phyloP scores from a whole-genome alignment of 2,113 vertebrate genomes.

The Acrocephalus kingi region DNA sequence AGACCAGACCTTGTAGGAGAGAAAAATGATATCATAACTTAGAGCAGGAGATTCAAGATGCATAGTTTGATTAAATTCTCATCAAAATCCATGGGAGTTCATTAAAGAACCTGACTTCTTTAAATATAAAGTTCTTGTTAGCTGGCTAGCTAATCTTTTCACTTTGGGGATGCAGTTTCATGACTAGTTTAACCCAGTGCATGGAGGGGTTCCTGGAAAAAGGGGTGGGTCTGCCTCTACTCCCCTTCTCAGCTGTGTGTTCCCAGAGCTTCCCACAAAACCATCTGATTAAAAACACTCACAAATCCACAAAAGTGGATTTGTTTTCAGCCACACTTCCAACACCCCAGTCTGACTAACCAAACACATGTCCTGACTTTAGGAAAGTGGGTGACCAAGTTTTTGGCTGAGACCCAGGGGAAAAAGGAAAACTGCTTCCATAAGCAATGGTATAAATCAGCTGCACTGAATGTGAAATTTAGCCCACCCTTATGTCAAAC shows the following conservation, averaged over 20 bases:
- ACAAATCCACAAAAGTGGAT: not conserved
- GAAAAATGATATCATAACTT: conserved; percentile 15
- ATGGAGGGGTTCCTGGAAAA: not conserved
- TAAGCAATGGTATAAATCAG: not conserved
- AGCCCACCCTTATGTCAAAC: not conserved
- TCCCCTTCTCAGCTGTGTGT: not conserved
- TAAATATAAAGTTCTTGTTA: not conserved
- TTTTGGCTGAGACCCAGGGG: not conserved
- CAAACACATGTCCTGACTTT: not conserved
- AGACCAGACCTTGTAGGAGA: not conserved
- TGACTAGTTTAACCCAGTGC: not conserved
- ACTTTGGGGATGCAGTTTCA: not conserved
- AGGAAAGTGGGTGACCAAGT: not conserved
- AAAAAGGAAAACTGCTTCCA: not conserved
- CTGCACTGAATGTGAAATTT: not conserved
- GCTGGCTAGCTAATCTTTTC: not conserved
- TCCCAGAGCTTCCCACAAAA: not conserved
- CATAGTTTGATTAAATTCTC: conserved; percentile 32
- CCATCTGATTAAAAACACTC: not conserved
- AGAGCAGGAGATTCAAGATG: not conserved
- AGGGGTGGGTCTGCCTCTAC: not conserved
- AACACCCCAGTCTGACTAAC: not conserved
- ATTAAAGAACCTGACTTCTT: conserved; percentile 16
- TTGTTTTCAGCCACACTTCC: not conserved
- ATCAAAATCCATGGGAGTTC: conserved; percentile 28